A percentile compares a stretch with the other conserved stretches of the same genome.
Evolutionary conservation across 2,888 invertebrate genomes (phyloP).

Genomic region (Drosophila mercatorum): DNA sequence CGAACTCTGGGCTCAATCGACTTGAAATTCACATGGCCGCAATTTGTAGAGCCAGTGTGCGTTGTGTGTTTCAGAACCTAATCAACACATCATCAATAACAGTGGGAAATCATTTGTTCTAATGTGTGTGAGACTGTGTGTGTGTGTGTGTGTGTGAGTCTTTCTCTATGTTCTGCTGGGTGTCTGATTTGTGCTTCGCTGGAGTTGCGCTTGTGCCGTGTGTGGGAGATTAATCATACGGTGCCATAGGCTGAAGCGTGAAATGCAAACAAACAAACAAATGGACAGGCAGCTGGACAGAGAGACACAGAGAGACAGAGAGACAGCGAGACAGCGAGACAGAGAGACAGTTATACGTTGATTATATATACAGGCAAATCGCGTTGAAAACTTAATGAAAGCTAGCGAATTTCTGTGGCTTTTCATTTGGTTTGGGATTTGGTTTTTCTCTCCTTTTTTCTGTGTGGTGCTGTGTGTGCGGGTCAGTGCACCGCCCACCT

Average conservation of each 20-base stretch:
- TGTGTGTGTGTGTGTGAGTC: slow-evolving; percentile 15
- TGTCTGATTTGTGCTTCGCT: slow-evolving; percentile 47
- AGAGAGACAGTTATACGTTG: slow-evolving; percentile 59
- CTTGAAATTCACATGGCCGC: slow-evolving; percentile 76
- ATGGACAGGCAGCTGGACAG: slow-evolving; percentile 21
- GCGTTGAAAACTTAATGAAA: slow-evolving; percentile 75
- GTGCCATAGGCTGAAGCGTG: slow-evolving; percentile 66
- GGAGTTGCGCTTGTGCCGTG: slow-evolving; percentile 39
- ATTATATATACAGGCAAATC: slow-evolving; percentile 60
- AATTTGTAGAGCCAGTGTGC: slow-evolving; percentile 61
- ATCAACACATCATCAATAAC: slow-evolving; percentile 83
- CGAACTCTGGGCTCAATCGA: slow-evolving; percentile 37
- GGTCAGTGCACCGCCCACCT: slow-evolving; percentile 47
- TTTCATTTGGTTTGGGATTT: slow-evolving; percentile 35
- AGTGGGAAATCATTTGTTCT: slow-evolving; percentile 75
- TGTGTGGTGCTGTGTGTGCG: slow-evolving; percentile 24
- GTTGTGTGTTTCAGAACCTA: slow-evolving; percentile 70
- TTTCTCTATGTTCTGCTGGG: slow-evolving; percentile 19
- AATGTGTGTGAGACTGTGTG: slow-evolving; percentile 30
- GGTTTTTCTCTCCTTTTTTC: slow-evolving; percentile 11
- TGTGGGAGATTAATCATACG: slow-evolving; percentile 75
- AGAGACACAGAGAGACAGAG: slow-evolving; percentile 7
- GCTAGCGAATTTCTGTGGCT: slow-evolving; percentile 60
- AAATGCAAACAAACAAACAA: slow-evolving; percentile 72
- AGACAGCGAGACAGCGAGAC: slow-evolving; percentile 10